phyloP scores from a whole-genome alignment of 2,888 invertebrate species.

The Euphydryas editha region DNA sequence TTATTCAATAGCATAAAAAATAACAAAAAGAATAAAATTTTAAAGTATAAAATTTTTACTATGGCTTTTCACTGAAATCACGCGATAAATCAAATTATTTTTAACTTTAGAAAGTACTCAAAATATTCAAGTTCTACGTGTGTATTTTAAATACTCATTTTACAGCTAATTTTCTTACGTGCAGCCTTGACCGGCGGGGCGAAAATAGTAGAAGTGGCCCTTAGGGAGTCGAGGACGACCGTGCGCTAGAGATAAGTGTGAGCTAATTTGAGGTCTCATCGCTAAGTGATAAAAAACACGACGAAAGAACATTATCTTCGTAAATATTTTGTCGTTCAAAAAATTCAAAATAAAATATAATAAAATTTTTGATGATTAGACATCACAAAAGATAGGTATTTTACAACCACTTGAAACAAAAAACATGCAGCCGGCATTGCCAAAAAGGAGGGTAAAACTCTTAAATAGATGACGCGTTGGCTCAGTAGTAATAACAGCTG shows the following conservation, averaged over 20 bases:
- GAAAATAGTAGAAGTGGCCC: conserved; percentile 35
- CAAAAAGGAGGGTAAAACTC: too few species aligned
- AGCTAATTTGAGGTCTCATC: conserved; percentile 31
- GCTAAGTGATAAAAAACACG: conserved; percentile 5
- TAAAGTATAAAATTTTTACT: too few species aligned
- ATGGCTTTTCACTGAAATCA: too few species aligned
- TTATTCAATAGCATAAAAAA: too few species aligned
- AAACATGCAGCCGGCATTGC: too few species aligned
- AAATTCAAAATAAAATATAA: too few species aligned
- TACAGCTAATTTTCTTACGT: conserved; percentile 31
- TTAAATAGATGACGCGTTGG: too few species aligned
- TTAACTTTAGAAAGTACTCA: not conserved
- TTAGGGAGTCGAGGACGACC: conserved; percentile 23
- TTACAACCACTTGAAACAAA: too few species aligned
- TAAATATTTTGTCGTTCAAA: not conserved
- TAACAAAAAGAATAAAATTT: too few species aligned
- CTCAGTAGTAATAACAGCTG: too few species aligned
- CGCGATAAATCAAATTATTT: not conserved
- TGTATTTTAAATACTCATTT: conserved; percentile 19
- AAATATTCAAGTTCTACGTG: not conserved
- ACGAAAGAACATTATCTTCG: not conserved
- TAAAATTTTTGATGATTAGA: too few species aligned
- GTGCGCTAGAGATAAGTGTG: conserved; percentile 25
- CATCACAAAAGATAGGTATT: too few species aligned
- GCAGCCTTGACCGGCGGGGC: conserved; percentile 38